Base-by-base conservation (phyloP, 2,113 vertebrate species). In the Plotosus lineatus region DNA sequence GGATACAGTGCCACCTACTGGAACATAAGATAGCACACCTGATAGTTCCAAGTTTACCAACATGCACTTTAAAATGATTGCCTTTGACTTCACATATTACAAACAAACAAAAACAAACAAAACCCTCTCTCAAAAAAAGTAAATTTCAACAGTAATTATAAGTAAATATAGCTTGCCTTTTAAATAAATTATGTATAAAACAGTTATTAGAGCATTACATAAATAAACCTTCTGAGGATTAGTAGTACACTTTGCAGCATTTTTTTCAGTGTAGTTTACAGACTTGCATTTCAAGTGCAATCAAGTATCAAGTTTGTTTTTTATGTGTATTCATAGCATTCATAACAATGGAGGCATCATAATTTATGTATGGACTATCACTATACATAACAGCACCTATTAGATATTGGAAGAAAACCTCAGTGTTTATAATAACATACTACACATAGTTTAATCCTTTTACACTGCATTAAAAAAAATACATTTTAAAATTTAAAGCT, bases 1-100 rank as follows among this genome's bases (percentile, higher is more conserved):
- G 15, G 58, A 76, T 44, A 80, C 48, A 78, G 40, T 44, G 66
- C 77, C 81, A 83, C 38, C 81, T 85, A 48, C 26, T 58, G 84
- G 65, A 42, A 14, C 51, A 60, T 23, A 73, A 65, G 14, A 77
- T 15, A 26, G 28, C 33, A 58, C 23, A 79, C 11, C 5, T 40
- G 31, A 61, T 61, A 42, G 17, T 23, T 40, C 5, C 1, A n/a
- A 6, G 38, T 4, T 56, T 50, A 26, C 23, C 31, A 55, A 55
- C 3, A 2, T 48, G 61, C 42, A 61, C 4, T 44, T 53, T 53
- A 17, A 15, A 63, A 75, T 23, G 17, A 66, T 23, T 48, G n/a
- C 21, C 5, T 71, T 76, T 7, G n/a, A 48, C 15, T 33, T n/a
- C 21, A 31, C 14, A 17, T 66, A 48, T 58, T 23, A 53, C 28